Conservation (phyloP, 2,797 vertebrate species). For the Gastrophryne carolinensis region DNA sequence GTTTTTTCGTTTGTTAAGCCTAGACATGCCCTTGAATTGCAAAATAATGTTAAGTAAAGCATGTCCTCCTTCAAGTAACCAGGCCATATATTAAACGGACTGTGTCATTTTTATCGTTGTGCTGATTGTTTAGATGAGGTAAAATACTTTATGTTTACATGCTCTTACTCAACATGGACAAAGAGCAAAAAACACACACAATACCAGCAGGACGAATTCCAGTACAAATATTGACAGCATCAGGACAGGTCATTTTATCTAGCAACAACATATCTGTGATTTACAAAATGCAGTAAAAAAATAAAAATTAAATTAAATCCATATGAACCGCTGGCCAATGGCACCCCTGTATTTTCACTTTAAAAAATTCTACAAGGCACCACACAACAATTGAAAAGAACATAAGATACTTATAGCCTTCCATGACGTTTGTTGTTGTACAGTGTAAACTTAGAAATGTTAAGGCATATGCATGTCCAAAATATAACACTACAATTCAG, state of each 20-base stretch:
- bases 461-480: slow-evolving; percentile 93
- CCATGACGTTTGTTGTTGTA: slow-evolving; percentile 71
- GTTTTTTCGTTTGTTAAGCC: too few species aligned
- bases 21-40: too few species aligned
- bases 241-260: slow-evolving; percentile 11
- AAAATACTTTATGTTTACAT: slow-evolving; percentile 25
- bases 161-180: slow-evolving; percentile 3
- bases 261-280: slow-evolving; percentile 58
- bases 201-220: slow-evolving; percentile 1
- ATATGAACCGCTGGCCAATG: slow-evolving; percentile 60
- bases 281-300: slow-evolving; percentile 65
- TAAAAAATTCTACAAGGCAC: slow-evolving; percentile 85
- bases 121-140: slow-evolving; percentile 12
- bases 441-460: slow-evolving; percentile 77
- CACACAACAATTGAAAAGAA: slow-evolving; percentile 83
- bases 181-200: slow-evolving; percentile 9
- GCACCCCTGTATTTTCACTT: slow-evolving; percentile 64
- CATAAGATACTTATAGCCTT: slow-evolving; percentile 62
- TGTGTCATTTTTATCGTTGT: slow-evolving; percentile 26
- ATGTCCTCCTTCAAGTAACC: neutral
- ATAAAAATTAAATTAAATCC: slow-evolving; percentile 58
- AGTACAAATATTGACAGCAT: slow-evolving; percentile 22
- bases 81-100: neutral
- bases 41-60: too few species aligned
- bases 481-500: slow-evolving; percentile 69